Evolutionary conservation across 2,113 vertebrate species (phyloP).

Genomic region (Nymphicus hollandicus): DNA sequence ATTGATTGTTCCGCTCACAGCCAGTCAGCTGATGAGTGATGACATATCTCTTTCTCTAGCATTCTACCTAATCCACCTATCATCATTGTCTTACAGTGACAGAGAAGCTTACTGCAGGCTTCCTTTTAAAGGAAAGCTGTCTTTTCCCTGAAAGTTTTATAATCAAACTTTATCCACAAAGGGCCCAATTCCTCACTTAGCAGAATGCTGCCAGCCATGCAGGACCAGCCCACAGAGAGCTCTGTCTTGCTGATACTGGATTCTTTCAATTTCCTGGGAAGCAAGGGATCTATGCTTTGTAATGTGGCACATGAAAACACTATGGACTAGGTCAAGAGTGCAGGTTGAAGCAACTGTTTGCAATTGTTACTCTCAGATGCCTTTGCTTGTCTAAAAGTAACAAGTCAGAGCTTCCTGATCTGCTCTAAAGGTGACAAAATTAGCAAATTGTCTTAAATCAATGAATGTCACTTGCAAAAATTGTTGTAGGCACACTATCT

Average conservation of each 20-base stretch:
- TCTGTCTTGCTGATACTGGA: neutral
- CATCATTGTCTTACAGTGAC: neutral
- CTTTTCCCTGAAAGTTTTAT: neutral
- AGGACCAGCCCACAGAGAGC: neutral
- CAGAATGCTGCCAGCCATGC: neutral
- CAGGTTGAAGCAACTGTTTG: neutral
- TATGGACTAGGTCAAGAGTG: neutral
- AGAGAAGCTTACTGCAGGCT: neutral
- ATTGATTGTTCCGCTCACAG: neutral
- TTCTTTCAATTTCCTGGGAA: neutral
- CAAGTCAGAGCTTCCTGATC: neutral
- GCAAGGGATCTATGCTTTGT: rapidly evolving
- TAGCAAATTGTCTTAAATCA: neutral
- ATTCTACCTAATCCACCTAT: neutral
- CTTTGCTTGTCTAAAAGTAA: neutral
- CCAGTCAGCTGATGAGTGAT: neutral
- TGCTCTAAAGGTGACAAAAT: neutral
- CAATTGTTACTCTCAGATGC: neutral
- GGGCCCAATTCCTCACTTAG: neutral
- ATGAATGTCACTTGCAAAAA: neutral
- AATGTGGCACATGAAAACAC: neutral
- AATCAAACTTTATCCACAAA: neutral
- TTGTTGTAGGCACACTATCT: neutral
- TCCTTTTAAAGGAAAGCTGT: neutral
- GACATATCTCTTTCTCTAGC: neutral